Conservation (phyloP, 2,113 vertebrate genomes). For the Scomber japonicus region DNA sequence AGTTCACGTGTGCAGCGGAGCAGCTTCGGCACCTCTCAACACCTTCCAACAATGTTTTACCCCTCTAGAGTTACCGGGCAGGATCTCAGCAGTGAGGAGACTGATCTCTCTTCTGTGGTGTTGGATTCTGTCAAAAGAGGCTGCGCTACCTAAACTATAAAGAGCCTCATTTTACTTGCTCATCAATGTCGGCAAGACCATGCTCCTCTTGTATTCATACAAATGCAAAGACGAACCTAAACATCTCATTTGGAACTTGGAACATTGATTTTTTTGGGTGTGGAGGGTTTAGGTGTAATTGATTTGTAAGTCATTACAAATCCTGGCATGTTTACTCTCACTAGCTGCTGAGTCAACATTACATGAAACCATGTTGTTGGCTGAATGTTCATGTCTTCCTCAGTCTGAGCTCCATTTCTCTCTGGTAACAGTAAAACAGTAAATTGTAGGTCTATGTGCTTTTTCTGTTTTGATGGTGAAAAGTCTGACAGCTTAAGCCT, state of each 20-base stretch:
- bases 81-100: not conserved
- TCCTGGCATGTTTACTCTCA: slow-evolving; percentile 19
- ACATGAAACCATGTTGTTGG: slow-evolving; percentile 26
- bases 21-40: not conserved
- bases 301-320: slow-evolving; percentile 34
- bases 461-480: slow-evolving; percentile 14
- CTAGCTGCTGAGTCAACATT: slow-evolving; percentile 26
- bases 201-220: not conserved
- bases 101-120: not conserved
- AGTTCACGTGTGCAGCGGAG: slow-evolving; percentile 29
- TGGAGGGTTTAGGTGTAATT: slow-evolving; percentile 21
- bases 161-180: no score
- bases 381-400: slow-evolving; percentile 8
- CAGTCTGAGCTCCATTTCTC: slow-evolving; percentile 5
- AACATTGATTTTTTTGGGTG: slow-evolving; percentile 33
- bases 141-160: no score
- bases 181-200: no score
- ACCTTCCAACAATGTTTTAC: not conserved
- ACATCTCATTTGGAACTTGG: slow-evolving; percentile 5
- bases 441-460: not conserved
- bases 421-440: not conserved
- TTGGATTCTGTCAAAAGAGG: slow-evolving; percentile 8
- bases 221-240: not conserved
- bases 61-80: not conserved
- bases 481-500: slow-evolving; percentile 25